phyloP scores from a whole-genome alignment of 1,140 invertebrate species.

The Drosophila triauraria region DNA sequence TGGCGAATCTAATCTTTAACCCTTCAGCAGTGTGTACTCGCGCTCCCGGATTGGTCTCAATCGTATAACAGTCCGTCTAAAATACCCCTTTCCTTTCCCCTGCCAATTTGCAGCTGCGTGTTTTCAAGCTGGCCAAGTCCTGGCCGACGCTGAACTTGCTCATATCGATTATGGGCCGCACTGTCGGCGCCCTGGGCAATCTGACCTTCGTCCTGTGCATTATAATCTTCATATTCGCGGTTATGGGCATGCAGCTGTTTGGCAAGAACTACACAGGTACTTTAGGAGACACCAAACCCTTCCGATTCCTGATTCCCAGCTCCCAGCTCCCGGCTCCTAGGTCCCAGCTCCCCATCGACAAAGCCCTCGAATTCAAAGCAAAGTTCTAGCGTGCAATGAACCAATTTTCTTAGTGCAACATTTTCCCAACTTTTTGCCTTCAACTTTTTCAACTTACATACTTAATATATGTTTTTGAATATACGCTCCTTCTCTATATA shows the following conservation, averaged over 20 bases:
- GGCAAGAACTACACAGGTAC: conserved; percentile 95
- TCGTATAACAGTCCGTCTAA: conserved; percentile 1
- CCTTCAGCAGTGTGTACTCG: conserved; percentile 3
- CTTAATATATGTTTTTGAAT: conserved; percentile 15
- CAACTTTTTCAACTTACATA: conserved; percentile 42
- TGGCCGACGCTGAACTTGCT: conserved; percentile 99
- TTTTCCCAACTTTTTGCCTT: conserved; percentile 40
- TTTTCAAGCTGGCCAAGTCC: conserved; percentile 99
- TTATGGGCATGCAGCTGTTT: conserved; percentile 99
- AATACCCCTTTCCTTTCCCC: conserved; percentile 13
- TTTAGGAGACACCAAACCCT: conserved; percentile 31
- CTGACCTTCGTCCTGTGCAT: conserved; percentile 98
- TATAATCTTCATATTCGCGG: conserved; percentile 99
- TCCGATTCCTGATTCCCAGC: not conserved
- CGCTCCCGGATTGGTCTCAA: not conserved
- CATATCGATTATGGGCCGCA: conserved; percentile 99
- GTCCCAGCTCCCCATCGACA: conserved; percentile 5
- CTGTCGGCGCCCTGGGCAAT: conserved; percentile 98
- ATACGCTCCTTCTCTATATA: conserved; percentile 14
- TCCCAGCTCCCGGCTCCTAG: not conserved
- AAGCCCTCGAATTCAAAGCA: conserved; percentile 47
- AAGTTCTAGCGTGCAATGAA: conserved; percentile 72
- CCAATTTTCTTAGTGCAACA: conserved; percentile 54
- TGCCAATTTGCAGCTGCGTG: conserved; percentile 92
- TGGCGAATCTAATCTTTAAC: conserved; percentile 24